Percentiles rank a stretch among this genome's conserved stretches.
Evolutionary conservation across 2,113 vertebrate species (phyloP).

Genomic region (Centropristis striata): DNA sequence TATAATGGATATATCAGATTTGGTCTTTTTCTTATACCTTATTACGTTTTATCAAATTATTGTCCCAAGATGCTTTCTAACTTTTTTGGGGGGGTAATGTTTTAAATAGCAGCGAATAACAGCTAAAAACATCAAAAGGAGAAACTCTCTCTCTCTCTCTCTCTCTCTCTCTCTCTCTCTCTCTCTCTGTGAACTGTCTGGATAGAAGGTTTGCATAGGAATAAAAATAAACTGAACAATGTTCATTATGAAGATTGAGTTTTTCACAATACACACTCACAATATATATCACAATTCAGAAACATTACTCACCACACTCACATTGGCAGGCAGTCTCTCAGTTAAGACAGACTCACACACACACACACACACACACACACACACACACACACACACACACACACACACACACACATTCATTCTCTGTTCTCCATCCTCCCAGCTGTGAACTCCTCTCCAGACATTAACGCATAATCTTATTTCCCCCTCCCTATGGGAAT

Average conservation of each 20-base stretch:
- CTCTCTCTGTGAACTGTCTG: too few relatives aligned
- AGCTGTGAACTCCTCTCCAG: conserved; percentile 52
- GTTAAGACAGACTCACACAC: background rate
- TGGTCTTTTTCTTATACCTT: background rate
- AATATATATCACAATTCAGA: background rate
- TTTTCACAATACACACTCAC: background rate
- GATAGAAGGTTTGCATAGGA: background rate
- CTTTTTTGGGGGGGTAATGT: background rate
- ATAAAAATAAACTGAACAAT: background rate
- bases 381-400: conserved; percentile 4
- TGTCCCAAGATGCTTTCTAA: background rate
- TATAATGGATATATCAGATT: background rate
- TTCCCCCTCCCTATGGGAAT: background rate
- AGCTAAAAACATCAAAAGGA: background rate
- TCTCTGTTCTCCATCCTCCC: background rate
- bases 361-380: background rate
- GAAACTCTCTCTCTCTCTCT: too few relatives aligned
- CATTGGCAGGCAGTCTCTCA: background rate
- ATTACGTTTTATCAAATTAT: background rate
- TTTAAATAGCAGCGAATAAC: background rate
- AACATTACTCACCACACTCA: background rate
- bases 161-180: too few relatives aligned
- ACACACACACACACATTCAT: background rate
- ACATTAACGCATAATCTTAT: conserved; percentile 20
- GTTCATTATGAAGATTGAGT: background rate